A percentile compares a stretch with the other conserved stretches of the same genome.
Evolutionary conservation across 1,140 invertebrate genomes (phyloP).

Genomic region (Lutraria rhynchaena): DNA sequence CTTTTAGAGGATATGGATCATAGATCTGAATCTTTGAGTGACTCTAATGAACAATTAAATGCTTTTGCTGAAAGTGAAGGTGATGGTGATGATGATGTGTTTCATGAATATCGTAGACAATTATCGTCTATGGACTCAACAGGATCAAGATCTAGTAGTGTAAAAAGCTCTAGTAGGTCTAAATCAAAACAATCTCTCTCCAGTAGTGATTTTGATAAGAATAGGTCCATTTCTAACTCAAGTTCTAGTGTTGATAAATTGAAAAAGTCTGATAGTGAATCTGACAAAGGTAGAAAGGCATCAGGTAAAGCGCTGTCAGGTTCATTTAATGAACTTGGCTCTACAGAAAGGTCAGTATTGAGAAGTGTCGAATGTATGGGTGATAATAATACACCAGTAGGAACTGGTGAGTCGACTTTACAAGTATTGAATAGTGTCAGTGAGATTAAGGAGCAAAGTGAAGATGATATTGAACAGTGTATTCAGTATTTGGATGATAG

Average conservation of each 20-base stretch:
- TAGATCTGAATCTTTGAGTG: constrained; percentile 57
- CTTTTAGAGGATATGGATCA: constrained; percentile 80
- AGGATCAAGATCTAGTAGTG: constrained; percentile 41
- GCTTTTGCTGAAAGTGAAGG: constrained; percentile 77
- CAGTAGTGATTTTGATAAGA: constrained; percentile 36
- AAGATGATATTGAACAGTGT: constrained; percentile 54
- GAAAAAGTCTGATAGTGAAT: constrained; percentile 15
- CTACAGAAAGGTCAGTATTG: constrained; percentile 69
- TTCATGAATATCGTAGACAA: constrained; percentile 33
- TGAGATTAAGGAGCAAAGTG: constrained; percentile 62
- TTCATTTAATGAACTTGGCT: constrained; percentile 39
- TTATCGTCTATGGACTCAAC: constrained; percentile 26
- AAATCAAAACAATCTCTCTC: constrained; percentile 42
- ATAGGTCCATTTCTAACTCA: constrained; percentile 25
- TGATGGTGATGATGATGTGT: constrained; percentile 79
- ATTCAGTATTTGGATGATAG: constrained; percentile 74
- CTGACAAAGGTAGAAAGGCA: constrained; percentile 14
- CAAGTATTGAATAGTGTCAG: constrained; percentile 69
- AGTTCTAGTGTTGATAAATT: constrained; percentile 52
- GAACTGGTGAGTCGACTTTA: constrained; percentile 55
- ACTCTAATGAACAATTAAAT: constrained; percentile 51
- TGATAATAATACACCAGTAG: constrained; percentile 43
- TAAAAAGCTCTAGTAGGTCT: constrained; percentile 26
- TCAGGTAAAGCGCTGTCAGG: neutral
- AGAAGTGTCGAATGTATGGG: constrained; percentile 67